Evolutionary conservation across 2,113 vertebrate genomes (phyloP).

Genomic region (Notiomystis cincta): DNA sequence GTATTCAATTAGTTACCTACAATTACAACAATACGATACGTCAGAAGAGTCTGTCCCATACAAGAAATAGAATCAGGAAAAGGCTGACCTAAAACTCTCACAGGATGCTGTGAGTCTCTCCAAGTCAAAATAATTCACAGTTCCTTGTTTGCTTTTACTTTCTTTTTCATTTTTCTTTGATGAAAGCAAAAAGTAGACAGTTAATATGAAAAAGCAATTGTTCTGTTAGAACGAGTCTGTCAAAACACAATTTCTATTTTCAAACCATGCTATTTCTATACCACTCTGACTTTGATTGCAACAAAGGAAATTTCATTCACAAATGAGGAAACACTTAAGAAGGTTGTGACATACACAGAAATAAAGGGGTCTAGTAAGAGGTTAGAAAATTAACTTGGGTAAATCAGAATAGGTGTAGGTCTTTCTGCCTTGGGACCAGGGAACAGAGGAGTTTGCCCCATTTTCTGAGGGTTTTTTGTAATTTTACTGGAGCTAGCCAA

Average conservation of each 20-base stretch:
- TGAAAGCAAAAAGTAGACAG: neutral
- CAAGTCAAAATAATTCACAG: neutral
- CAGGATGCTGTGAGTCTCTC: neutral
- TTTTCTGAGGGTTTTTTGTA: neutral
- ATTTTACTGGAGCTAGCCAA: neutral
- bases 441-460: neutral
- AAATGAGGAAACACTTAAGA: neutral
- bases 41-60: neutral
- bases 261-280: neutral
- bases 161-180: neutral
- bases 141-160: neutral
- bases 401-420: neutral
- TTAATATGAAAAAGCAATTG: neutral
- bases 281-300: neutral
- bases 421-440: neutral
- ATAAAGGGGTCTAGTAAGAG: neutral
- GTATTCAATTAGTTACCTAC: neutral
- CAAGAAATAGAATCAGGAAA: neutral
- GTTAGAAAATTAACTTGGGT: neutral
- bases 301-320: neutral
- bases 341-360: neutral
- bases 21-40: neutral
- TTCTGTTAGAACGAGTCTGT: neutral
- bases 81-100: neutral
- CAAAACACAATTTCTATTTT: neutral